phyloP scores from a whole-genome alignment of 1,140 invertebrate genomes.

The Achroia grisella region DNA sequence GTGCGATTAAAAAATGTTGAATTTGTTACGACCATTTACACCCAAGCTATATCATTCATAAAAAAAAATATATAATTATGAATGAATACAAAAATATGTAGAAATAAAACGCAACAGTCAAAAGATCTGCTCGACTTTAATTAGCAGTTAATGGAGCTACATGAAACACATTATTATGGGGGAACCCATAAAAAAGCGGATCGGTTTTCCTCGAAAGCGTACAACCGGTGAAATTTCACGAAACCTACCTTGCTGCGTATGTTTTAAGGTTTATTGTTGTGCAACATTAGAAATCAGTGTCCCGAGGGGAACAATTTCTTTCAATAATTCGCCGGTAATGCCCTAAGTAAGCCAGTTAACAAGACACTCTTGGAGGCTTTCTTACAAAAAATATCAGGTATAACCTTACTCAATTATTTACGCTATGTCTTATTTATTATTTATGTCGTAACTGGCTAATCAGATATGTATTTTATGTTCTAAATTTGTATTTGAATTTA shows the following conservation, averaged over 20 bases:
- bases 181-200: constrained; percentile 23
- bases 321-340: constrained; percentile 44
- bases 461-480: no score
- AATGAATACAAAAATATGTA: not conserved
- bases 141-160: constrained; percentile 27
- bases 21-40: no score
- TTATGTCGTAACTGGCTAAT: no score
- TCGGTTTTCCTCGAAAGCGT: constrained; percentile 13
- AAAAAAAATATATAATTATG: no score
- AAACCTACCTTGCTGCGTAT: not conserved
- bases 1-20: no score
- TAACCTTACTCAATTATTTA: constrained; percentile 35
- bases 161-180: constrained; percentile 20
- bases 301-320: constrained; percentile 29
- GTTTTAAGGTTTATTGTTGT: not conserved
- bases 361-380: constrained; percentile 25
- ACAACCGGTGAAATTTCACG: not conserved
- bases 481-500: no score
- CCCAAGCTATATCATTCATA: no score
- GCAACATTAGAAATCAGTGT: not conserved
- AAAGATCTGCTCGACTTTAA: constrained; percentile 16
- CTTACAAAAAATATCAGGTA: constrained; percentile 31
- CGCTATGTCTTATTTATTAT: no score
- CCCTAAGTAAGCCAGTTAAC: constrained; percentile 50
- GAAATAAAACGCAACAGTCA: constrained; percentile 12